Conservation (phyloP, 2,888 invertebrate species). For the Diarsia dahlii region DNA sequence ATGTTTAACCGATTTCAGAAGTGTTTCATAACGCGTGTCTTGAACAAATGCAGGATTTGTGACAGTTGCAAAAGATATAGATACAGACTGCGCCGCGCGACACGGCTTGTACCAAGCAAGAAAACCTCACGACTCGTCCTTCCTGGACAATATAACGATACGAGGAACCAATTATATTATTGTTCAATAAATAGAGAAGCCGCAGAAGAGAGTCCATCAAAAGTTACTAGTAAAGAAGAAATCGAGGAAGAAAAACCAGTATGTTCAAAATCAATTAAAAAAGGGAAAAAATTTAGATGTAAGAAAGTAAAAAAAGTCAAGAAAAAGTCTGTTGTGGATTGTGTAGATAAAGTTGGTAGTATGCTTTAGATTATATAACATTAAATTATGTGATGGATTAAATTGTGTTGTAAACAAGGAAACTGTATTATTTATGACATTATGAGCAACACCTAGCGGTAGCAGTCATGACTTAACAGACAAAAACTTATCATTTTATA, state of each 20-base stretch:
- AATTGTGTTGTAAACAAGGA: neutral
- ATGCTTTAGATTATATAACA: neutral
- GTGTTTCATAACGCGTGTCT: neutral
- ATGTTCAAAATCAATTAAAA: constrained; percentile 26
- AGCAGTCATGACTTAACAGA: too few species aligned
- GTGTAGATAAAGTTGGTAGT: neutral
- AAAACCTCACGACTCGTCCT: neutral
- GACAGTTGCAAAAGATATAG: constrained; percentile 6
- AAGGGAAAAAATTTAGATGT: neutral
- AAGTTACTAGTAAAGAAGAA: neutral
- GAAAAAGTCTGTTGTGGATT: neutral
- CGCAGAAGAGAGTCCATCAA: neutral
- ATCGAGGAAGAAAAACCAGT: constrained; percentile 20
- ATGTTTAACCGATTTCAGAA: constrained; percentile 15
- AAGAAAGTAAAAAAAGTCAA: neutral
- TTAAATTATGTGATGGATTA: neutral
- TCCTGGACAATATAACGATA: neutral
- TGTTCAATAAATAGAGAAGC: constrained; percentile 12
- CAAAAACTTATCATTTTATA: too few species aligned
- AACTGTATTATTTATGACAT: neutral
- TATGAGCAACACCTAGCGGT: too few species aligned
- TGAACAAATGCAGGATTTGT: neutral
- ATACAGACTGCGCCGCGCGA: neutral
- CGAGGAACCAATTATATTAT: constrained; percentile 21
- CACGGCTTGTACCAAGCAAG: neutral